These are phyloP conservation scores for Phoeniculus purpureus DNA, from an alignment of 2,797 vertebrate genomes.

Conservation along the genomic window DNA sequence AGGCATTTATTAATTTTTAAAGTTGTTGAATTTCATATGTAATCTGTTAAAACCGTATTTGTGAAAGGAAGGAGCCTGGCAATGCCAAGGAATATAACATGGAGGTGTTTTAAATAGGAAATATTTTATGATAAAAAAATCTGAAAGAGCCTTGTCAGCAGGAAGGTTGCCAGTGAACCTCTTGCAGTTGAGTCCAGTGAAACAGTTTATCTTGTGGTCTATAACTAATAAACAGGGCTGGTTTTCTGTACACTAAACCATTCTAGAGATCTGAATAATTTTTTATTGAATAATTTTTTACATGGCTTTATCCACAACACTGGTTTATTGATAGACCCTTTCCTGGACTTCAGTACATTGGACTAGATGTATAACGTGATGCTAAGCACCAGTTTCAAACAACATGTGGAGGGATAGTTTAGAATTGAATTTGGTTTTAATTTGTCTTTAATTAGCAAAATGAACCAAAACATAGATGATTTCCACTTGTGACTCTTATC, in stretches of 20 bases:
- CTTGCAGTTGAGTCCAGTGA: slow-evolving; percentile 27
- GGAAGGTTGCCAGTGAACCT: not conserved
- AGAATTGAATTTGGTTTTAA: slow-evolving; percentile 6
- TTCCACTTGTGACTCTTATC: slow-evolving; percentile 19
- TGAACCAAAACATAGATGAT: slow-evolving; percentile 32
- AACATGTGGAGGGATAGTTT: not conserved
- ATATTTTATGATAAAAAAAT: not conserved
- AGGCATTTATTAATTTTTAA: not conserved
- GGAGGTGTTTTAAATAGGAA: not conserved
- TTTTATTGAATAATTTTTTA: slow-evolving; percentile 5
- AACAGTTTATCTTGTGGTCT: slow-evolving; percentile 28
- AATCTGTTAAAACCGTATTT: not conserved
- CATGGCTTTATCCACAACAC: not conserved
- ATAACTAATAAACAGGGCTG: not conserved
- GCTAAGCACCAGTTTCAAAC: not conserved
- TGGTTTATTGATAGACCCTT: not conserved
- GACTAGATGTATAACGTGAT: not conserved
- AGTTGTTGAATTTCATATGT: not conserved
- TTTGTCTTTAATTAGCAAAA: slow-evolving; percentile 61
- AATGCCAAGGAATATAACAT: not conserved
- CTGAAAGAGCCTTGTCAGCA: not conserved
- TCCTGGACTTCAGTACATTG: not conserved
- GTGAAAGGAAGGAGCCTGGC: not conserved
- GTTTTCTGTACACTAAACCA: slow-evolving; percentile 4
- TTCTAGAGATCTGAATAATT: slow-evolving; percentile 25